Percentiles rank a stretch among this genome's conserved stretches.
Conservation (phyloP, 2,797 vertebrate genomes). For the Brachyrhaphis roseni region DNA sequence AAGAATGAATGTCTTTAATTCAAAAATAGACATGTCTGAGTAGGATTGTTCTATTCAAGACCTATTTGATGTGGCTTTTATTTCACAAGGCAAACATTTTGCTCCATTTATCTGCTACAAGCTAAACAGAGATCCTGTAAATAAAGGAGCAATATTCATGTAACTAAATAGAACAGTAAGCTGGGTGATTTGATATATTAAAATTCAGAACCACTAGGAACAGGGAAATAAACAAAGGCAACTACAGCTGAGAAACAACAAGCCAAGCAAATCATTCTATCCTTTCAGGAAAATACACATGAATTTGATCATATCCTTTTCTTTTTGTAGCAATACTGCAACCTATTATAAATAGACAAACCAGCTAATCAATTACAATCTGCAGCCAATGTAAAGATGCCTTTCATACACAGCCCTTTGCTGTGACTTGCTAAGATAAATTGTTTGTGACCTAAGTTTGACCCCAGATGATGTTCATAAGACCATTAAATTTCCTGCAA, state of each 20-base stretch:
- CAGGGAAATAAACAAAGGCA: conserved; percentile 42
- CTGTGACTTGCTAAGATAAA: conserved; percentile 77
- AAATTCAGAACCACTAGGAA: conserved; percentile 22
- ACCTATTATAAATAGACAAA: conserved; percentile 70
- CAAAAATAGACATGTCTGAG: conserved; percentile 29
- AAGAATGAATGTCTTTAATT: conserved; percentile 32
- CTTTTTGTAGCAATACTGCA: conserved; percentile 41
- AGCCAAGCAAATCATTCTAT: conserved; percentile 55
- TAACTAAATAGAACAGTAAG: background rate
- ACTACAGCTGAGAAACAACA: conserved; percentile 41
- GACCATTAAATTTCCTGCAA: conserved; percentile 81
- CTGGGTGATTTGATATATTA: background rate
- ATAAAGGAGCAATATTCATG: background rate
- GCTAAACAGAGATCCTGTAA: conserved; percentile 18
- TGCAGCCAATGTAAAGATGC: conserved; percentile 73
- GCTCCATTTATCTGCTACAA: accelerated
- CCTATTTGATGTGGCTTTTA: conserved; percentile 38
- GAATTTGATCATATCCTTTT: conserved; percentile 62
- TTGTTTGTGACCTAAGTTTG: conserved; percentile 81
- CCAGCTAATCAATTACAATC: conserved; percentile 74
- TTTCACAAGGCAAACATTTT: conserved; percentile 37
- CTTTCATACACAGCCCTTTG: conserved; percentile 65
- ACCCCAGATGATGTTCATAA: conserved; percentile 83
- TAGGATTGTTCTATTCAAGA: conserved; percentile 35
- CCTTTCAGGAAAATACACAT: conserved; percentile 56